These are phyloP conservation scores for Drosophila paulistorum DNA, from an alignment of 1,140 invertebrate genomes.

Conservation along the genomic window DNA sequence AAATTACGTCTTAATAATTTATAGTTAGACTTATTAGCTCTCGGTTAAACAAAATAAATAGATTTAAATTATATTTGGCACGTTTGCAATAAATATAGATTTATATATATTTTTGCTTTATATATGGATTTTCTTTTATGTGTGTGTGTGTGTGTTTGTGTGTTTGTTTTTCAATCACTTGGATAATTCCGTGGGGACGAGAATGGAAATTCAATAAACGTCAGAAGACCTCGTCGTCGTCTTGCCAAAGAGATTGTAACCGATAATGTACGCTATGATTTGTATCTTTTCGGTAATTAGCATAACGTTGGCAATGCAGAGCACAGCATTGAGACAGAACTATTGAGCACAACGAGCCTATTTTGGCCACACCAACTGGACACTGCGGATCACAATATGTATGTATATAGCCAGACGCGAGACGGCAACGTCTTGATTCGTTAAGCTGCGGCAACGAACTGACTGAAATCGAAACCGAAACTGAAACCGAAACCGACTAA, in stretches of 20 bases:
- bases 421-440: slow-evolving; percentile 35
- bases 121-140: slow-evolving; percentile 22
- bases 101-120: slow-evolving; percentile 35
- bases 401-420: not conserved
- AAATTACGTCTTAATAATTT: slow-evolving; percentile 79
- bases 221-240: slow-evolving; percentile 40
- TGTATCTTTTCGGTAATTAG: slow-evolving; percentile 82
- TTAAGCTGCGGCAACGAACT: slow-evolving; percentile 46
- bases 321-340: slow-evolving; percentile 73
- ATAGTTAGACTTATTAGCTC: slow-evolving; percentile 75
- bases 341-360: slow-evolving; percentile 62
- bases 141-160: slow-evolving; percentile 11
- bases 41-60: slow-evolving; percentile 74
- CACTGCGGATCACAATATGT: no score
- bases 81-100: slow-evolving; percentile 80
- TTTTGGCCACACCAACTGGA: slow-evolving; percentile 51
- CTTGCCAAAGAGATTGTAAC: slow-evolving; percentile 82
- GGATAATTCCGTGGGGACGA: slow-evolving; percentile 34
- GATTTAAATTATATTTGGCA: slow-evolving; percentile 79
- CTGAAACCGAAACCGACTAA: slow-evolving; percentile 8
- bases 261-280: slow-evolving; percentile 80
- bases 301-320: slow-evolving; percentile 78
- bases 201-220: slow-evolving; percentile 41
- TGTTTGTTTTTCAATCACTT: slow-evolving; percentile 28
- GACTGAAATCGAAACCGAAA: slow-evolving; percentile 8